Evolutionary conservation across 1,140 invertebrate genomes (phyloP), one percentile per base, ranked within the genome.

Genomic region (Anastrepha obliqua): DNA sequence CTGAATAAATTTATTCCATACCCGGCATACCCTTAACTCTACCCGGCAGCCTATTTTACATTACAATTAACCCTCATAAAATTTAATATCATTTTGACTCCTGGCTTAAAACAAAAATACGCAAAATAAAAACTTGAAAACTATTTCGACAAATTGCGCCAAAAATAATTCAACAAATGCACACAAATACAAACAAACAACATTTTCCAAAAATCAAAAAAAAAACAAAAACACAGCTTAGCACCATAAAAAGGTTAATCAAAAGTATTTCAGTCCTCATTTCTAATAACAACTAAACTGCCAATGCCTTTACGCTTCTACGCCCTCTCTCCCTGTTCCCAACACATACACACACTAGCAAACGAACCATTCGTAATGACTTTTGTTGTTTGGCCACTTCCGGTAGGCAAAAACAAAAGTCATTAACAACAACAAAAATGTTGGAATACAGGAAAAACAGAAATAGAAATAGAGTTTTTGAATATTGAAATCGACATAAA

Each of bases 61-160:
- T 20, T 29, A 39, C 64, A 67, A 67, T 29, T 67, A 67, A 39
- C 64, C 64, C n/a, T 67, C n/a, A 20, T 29, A 67, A 67, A 29
- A 67, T 39, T 29, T 67, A 9, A 7, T 39, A 67, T 67, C 29
- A 11, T 67, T 67, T 67, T 67, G 64, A 67, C 64, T 39, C 17
- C 29, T 20, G 64, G 64, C 5, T 67, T 39, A 6, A 67, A 67
- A 67, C 7, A 67, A 39, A 62, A 62, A 17, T 62, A 15, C 6
- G 11, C n/a, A 39, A 67, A 62, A 62, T 29, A 67, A 67, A 5
- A 17, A 9, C 11, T 67, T 5, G 9, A 29, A 67, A 67, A 67
- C 64, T 67, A 67, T 67, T 67, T 39, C 64, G 13, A 67, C 64
- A 67, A 67, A 67, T 67, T 67, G 64, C 64, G 64, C 64, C 64